Evolutionary conservation across 2,113 vertebrate species (phyloP).

Genomic region (Pseudorasbora parva): DNA sequence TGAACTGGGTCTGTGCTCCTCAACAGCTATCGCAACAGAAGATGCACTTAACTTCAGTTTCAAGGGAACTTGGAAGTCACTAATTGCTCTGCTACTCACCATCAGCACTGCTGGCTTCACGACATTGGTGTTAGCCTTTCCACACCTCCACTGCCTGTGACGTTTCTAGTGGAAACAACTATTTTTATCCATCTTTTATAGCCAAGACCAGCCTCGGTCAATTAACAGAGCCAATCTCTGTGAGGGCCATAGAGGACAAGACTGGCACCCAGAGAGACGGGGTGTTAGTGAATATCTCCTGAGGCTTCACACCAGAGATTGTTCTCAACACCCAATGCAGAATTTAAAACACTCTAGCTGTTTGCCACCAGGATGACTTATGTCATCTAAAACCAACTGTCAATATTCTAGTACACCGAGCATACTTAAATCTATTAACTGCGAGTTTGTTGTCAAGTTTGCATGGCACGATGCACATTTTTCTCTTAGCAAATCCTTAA

Average conservation of each 20-base stretch:
- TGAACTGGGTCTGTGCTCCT: not conserved
- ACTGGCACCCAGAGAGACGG: constrained; percentile 16
- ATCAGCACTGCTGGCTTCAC: constrained; percentile 28
- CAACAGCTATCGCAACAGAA: constrained; percentile 29
- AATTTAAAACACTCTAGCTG: not conserved
- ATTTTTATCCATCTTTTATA: constrained; percentile 59
- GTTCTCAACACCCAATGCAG: constrained; percentile 41
- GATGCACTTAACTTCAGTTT: constrained; percentile 55
- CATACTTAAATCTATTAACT: not conserved
- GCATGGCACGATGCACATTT: not conserved
- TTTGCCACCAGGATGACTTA: not conserved
- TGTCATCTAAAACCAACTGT: constrained; percentile 35
- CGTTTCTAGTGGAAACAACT: constrained; percentile 52
- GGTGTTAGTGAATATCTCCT: constrained; percentile 42
- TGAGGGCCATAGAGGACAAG: constrained; percentile 36
- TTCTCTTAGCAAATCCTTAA: not conserved
- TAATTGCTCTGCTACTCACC: constrained; percentile 61
- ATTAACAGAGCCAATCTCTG: constrained; percentile 44
- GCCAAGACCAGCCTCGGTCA: constrained; percentile 42
- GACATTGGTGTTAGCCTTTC: constrained; percentile 36
- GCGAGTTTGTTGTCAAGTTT: not conserved
- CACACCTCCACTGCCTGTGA: constrained; percentile 45
- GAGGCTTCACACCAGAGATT: constrained; percentile 59
- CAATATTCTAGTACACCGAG: constrained; percentile 12
- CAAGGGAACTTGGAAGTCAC: constrained; percentile 44